Percentiles rank a stretch among this genome's conserved stretches.
These are phyloP conservation scores for Amphipyra tragopoginis DNA, from an alignment of 2,888 invertebrate genomes.

Conservation along the genomic window DNA sequence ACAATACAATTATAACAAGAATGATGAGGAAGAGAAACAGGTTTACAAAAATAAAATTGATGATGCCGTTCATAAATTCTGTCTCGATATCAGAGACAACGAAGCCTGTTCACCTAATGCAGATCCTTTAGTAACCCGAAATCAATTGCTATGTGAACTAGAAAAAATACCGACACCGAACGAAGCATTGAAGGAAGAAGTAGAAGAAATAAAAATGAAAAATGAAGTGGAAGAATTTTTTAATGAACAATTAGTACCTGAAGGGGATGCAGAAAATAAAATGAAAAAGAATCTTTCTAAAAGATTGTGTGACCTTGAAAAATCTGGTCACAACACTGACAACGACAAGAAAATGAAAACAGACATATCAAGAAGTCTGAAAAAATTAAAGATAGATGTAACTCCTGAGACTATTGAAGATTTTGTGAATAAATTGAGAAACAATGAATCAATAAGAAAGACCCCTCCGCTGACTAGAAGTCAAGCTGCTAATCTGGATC, in stretches of 20 bases:
- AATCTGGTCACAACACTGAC: conserved; percentile 59
- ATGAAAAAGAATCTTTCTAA: conserved; percentile 66
- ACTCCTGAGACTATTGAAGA: conserved; percentile 55
- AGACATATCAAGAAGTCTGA: conserved; percentile 65
- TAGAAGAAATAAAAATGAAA: conserved; percentile 73
- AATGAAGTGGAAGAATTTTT: conserved; percentile 71
- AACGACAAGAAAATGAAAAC: conserved; percentile 69
- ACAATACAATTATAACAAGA: conserved; percentile 65
- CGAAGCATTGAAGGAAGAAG: conserved; percentile 66
- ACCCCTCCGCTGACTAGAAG: conserved; percentile 23
- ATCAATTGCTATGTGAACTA: conserved; percentile 75
- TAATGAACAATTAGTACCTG: conserved; percentile 50
- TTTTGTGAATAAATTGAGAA: conserved; percentile 67
- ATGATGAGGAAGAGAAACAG: conserved; percentile 64
- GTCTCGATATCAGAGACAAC: conserved; percentile 47
- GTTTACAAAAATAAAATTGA: conserved; percentile 66
- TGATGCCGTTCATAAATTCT: conserved; percentile 63
- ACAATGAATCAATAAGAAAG: conserved; percentile 61
- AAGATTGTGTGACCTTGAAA: conserved; percentile 70
- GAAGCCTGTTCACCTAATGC: conserved; percentile 23
- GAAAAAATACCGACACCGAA: conserved; percentile 68
- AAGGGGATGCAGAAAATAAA: conserved; percentile 55
- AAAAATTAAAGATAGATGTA: conserved; percentile 62
- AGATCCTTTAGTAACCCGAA: conserved; percentile 65
- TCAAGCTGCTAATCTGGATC: conserved; percentile 30